Conservation (phyloP, 1,140 invertebrate species). For the Octopus sinensis region DNA sequence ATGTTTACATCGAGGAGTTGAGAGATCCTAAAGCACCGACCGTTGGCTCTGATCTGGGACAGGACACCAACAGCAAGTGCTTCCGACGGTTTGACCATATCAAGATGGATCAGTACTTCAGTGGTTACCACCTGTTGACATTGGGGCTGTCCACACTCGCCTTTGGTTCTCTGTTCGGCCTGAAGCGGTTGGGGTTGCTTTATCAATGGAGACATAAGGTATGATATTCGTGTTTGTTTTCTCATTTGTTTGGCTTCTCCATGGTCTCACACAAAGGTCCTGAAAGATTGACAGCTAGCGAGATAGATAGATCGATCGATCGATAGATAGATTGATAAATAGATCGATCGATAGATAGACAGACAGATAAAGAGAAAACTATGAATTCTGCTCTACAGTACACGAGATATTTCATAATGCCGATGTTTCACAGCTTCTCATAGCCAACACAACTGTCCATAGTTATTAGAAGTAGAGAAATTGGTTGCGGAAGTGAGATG, state of each 20-base stretch:
- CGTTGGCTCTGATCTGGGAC: no score
- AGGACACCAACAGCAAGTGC: no score
- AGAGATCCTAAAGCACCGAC: no score
- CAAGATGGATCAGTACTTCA: no score
- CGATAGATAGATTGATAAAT: background rate
- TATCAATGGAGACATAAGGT: constrained; percentile 50
- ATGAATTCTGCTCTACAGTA: background rate
- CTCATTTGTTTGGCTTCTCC: background rate
- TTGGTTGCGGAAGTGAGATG: no score
- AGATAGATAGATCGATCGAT: background rate
- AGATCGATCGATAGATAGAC: background rate
- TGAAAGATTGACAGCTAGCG: background rate
- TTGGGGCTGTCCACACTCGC: constrained; percentile 39
- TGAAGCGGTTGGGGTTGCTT: constrained; percentile 45
- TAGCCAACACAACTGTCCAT: no score
- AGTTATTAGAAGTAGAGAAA: no score
- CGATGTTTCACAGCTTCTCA: no score
- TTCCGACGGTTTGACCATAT: no score
- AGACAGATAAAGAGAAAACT: background rate
- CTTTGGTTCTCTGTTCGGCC: constrained; percentile 38
- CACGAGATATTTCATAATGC: no score
- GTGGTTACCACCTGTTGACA: constrained; percentile 20
- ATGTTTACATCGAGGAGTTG: no score
- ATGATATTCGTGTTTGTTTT: background rate
- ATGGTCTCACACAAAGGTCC: background rate